Percentiles rank a stretch among this genome's conserved stretches.
These are phyloP conservation scores for Suncus etruscus DNA, from an alignment of 2,113 vertebrate genomes.

Conservation along the genomic window DNA sequence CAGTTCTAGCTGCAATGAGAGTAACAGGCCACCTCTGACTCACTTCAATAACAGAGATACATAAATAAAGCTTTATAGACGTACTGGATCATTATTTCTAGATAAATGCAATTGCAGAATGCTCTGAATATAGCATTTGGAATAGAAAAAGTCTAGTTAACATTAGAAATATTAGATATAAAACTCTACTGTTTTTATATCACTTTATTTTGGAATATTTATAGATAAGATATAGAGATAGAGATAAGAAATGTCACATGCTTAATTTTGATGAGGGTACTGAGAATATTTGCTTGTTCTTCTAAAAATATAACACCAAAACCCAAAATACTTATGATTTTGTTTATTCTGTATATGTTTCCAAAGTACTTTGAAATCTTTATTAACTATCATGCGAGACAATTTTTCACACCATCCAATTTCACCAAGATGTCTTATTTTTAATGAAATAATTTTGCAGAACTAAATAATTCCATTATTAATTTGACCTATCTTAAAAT, in stretches of 20 bases:
- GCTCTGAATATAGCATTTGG: not conserved
- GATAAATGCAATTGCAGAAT: not conserved
- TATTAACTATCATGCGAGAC: not conserved
- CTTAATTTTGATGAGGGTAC: not conserved
- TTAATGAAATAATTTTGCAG: not conserved
- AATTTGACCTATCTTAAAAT: constrained; percentile 48
- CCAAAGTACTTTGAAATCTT: constrained; percentile 18
- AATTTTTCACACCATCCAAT: not conserved
- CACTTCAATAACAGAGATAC: not conserved
- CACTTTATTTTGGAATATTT: not conserved
- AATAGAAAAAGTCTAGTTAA: not conserved
- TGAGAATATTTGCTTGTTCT: constrained; percentile 29
- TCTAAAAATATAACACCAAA: not conserved
- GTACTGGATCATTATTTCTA: accelerated
- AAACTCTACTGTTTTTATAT: not conserved
- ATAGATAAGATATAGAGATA: not conserved
- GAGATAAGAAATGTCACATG: not conserved
- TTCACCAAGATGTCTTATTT: not conserved
- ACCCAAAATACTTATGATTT: not conserved
- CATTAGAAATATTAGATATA: not conserved
- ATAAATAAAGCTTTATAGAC: not conserved
- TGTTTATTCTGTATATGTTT: accelerated
- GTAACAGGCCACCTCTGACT: not conserved
- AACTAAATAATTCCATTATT: constrained; percentile 37
- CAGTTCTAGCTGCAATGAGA: not conserved